phyloP scores from a whole-genome alignment of 2,113 vertebrate genomes.

The Vimba vimba region DNA sequence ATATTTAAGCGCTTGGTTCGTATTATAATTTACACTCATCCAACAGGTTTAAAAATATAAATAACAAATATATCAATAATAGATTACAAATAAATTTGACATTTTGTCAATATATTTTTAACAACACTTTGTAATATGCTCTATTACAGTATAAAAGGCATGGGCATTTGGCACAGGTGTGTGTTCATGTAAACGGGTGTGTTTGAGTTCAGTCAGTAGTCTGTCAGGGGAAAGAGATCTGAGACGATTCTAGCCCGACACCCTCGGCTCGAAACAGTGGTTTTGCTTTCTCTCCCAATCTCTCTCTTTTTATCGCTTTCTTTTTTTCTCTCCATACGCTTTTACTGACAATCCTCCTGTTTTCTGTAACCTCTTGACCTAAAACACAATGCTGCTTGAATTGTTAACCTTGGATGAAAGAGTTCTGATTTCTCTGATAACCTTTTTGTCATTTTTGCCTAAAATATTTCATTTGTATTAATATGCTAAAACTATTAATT shows the following conservation, averaged over 20 bases:
- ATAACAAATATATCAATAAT: not conserved
- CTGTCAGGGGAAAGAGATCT: slow-evolving; percentile 27
- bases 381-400: not conserved
- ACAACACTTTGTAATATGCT: no score
- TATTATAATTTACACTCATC: not conserved
- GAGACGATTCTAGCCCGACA: slow-evolving; percentile 19
- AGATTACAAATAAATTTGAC: not conserved
- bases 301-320: slow-evolving; percentile 9
- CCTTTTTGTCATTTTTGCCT: not conserved
- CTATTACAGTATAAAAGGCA: not conserved
- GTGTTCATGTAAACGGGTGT: not conserved
- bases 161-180: not conserved
- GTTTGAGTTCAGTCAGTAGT: not conserved
- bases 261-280: not conserved
- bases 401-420: not conserved
- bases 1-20: not conserved
- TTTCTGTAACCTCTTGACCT: not conserved
- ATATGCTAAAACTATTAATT: no score
- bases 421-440: not conserved
- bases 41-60: not conserved
- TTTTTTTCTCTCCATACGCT: not conserved
- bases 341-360: not conserved
- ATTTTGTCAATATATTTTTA: not conserved
- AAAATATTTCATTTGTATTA: no score
- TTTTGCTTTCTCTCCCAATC: not conserved